Conservation (phyloP, 2,113 vertebrate genomes). For the Sinosuthora webbiana region DNA sequence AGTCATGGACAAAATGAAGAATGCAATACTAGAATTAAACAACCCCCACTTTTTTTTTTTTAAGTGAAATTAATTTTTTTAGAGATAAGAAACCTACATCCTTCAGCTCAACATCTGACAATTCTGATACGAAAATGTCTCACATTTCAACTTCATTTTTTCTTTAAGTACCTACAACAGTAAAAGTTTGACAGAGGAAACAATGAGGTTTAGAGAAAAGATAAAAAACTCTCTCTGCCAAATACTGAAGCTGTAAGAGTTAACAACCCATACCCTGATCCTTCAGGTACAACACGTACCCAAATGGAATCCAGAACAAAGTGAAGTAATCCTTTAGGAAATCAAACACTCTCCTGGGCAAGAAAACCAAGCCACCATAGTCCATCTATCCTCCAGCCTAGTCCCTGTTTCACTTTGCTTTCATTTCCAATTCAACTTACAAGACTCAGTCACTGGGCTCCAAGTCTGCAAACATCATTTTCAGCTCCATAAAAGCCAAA, state of each 20-base stretch:
- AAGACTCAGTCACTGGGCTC: background rate
- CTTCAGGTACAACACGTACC: background rate
- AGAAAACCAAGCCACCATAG: background rate
- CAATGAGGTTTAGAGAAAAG: background rate
- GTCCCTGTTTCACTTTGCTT: background rate
- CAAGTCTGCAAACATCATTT: background rate
- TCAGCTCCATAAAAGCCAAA: background rate
- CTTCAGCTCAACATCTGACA: background rate
- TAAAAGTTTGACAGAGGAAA: background rate
- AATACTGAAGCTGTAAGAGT: background rate
- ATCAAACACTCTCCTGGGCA: background rate
- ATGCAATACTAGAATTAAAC: background rate
- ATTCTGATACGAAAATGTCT: background rate
- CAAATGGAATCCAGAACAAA: background rate
- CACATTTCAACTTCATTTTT: background rate
- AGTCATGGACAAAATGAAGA: background rate
- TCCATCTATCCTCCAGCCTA: background rate
- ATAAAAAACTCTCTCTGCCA: background rate
- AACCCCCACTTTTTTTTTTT: rapidly evolving
- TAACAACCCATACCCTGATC: background rate
- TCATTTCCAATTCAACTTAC: background rate
- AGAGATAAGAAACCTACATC: background rate
- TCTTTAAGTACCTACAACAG: background rate
- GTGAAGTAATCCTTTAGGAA: background rate
- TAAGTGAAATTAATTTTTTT: background rate